Evolutionary conservation across 1,140 invertebrate species (phyloP), one percentile per base, ranked within the genome.

Genomic region (Pseudomyrmex pallidus): DNA sequence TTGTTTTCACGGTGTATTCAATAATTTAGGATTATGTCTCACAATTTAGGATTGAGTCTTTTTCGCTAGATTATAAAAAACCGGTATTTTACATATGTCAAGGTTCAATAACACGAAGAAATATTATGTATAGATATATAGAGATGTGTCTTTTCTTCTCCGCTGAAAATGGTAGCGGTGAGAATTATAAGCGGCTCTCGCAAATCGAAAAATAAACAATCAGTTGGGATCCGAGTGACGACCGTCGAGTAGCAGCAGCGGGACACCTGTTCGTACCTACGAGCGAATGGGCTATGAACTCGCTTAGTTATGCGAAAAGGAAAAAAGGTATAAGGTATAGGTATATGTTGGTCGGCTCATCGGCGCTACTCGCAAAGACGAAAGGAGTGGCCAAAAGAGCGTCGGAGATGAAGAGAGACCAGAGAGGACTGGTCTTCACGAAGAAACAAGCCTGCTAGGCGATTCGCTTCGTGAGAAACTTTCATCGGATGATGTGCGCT

Each of bases 391-490:
- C 25, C 85, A 54, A 54, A 61, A 62, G n/a, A 56, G 52, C 48
- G 17, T 9, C 17, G n/a, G 20, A 20, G 50, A 61, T 35, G 68
- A 73, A 35, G 35, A 35, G 35, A 56, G 15, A 15, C 35, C 12
- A 66, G 15, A 13, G 22, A 82, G 35, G 67, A 84, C 85, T 73
- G 87, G 82, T 87, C 86, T 54, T 10, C 7, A 46, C 70, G 35
- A 25, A 15, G 44, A 68, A 85, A 77, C 74, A 77, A 56, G 57
- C 50, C 66, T 82, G 46, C 50, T 15, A 74, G 73, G 44, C 73
- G 84, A 74, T 35, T 35, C 5, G 35, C 35, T 82, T 88, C 87
- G 84, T 89, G 87, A 89, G 87, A 88, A 88, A 89, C 84, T 83
- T 85, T 82, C 22, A 48, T 78, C 50, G 59, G 72, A 62, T n/a